phyloP scores from a whole-genome alignment of 1,140 invertebrate genomes.

The Bombus vancouverensis region DNA sequence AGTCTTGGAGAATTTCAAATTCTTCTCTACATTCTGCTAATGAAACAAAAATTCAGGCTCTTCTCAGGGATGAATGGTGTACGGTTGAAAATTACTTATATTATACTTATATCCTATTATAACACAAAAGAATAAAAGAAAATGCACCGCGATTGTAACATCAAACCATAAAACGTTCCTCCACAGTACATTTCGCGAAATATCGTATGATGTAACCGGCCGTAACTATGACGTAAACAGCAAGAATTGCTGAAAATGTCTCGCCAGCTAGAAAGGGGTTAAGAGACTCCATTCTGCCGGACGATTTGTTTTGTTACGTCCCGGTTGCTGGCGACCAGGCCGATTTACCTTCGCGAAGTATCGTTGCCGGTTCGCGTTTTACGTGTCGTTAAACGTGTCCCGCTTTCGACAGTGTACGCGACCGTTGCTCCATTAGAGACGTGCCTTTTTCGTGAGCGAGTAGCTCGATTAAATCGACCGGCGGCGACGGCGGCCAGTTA shows the following conservation, averaged over 20 bases:
- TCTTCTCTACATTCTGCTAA: too few species aligned
- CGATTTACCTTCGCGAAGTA: conserved; percentile 23
- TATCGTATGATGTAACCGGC: neutral
- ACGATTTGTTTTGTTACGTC: conserved; percentile 24
- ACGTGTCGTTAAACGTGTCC: conserved; percentile 47
- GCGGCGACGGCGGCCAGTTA: neutral
- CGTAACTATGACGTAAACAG: neutral
- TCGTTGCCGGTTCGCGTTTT: conserved; percentile 31
- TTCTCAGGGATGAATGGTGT: too few species aligned
- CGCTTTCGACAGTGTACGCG: conserved; percentile 26
- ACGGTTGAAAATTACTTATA: too few species aligned
- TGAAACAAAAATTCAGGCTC: too few species aligned
- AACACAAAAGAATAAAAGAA: neutral
- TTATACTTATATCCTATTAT: neutral
- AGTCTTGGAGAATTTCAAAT: too few species aligned
- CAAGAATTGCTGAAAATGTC: neutral
- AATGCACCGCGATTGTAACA: neutral
- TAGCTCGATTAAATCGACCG: conserved; percentile 14
- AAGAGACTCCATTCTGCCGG: conserved; percentile 9
- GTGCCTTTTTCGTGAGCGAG: conserved; percentile 3
- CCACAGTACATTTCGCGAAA: neutral
- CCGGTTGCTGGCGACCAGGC: conserved; percentile 7
- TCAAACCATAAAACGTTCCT: neutral
- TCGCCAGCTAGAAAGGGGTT: neutral
- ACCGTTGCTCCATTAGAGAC: conserved; percentile 15